These are phyloP conservation scores for Parascotia fuliginaria DNA, from an alignment of 2,888 invertebrate species.

Conservation along the genomic window DNA sequence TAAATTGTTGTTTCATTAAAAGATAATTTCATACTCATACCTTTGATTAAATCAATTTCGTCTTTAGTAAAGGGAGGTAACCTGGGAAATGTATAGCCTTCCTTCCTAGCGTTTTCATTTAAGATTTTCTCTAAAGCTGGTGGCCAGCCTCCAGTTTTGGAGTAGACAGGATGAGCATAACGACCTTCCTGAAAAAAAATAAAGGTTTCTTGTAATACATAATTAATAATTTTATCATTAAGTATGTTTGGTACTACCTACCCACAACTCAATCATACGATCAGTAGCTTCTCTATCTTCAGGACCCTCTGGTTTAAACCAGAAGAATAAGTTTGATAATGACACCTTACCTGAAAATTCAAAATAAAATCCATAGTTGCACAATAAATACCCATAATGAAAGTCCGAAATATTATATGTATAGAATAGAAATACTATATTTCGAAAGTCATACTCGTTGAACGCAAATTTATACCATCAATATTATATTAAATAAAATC, in stretches of 20 bases:
- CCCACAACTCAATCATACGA: background rate
- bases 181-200: constrained; percentile 37
- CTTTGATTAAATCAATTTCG: constrained; percentile 17
- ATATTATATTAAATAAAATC: too few relatives aligned
- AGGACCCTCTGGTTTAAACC: background rate
- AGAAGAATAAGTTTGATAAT: background rate
- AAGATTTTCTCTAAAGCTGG: constrained; percentile 47
- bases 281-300: background rate
- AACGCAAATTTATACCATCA: too few relatives aligned
- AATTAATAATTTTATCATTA: background rate
- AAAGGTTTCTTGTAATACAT: background rate
- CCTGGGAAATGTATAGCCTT: constrained; percentile 39
- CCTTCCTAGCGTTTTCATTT: constrained; percentile 46
- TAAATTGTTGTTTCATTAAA: too few relatives aligned
- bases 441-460: too few relatives aligned
- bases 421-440: too few relatives aligned
- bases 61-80: constrained; percentile 41
- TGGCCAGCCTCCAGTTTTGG: constrained; percentile 66
- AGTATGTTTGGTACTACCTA: background rate
- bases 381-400: too few relatives aligned
- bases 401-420: too few relatives aligned
- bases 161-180: constrained; percentile 56
- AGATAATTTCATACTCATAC: background rate
- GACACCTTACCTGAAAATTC: background rate
- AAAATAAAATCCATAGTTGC: too few relatives aligned